Evolutionary conservation across 2,888 invertebrate genomes (phyloP).

Genomic region (Acutogordius australiensis): DNA sequence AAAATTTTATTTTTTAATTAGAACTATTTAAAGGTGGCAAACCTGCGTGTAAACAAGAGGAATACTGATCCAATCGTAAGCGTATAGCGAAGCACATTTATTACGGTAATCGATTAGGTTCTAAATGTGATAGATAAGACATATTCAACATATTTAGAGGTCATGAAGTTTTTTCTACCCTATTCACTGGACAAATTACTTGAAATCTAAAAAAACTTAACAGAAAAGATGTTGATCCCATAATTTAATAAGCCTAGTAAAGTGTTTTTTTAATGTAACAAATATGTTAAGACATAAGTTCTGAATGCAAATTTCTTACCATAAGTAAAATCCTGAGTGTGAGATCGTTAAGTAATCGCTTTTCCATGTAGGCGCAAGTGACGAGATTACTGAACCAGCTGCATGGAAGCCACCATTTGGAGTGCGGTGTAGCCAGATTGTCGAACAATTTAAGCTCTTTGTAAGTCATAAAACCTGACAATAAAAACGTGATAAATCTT

Average conservation of each 20-base stretch:
- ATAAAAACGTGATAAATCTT: too few relatives aligned
- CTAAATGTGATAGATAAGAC: too few relatives aligned
- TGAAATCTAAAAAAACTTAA: too few relatives aligned
- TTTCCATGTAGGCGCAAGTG: background rate
- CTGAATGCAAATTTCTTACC: background rate
- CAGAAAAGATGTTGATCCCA: too few relatives aligned
- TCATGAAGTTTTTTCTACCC: too few relatives aligned
- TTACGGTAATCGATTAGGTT: background rate
- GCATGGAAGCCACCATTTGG: constrained; percentile 9
- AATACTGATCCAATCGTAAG: constrained; percentile 4
- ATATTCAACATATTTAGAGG: too few relatives aligned
- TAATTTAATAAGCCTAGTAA: too few relatives aligned
- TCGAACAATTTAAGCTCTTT: constrained; percentile 5
- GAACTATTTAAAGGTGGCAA: too few relatives aligned
- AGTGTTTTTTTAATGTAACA: background rate
- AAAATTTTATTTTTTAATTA: too few relatives aligned
- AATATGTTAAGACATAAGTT: background rate
- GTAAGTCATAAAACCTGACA: background rate
- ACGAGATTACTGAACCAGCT: background rate
- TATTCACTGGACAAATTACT: too few relatives aligned
- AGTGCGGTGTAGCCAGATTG: background rate
- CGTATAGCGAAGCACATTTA: constrained; percentile 1
- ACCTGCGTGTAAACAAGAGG: constrained; percentile 8
- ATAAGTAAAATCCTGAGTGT: background rate
- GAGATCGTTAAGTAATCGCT: background rate